These are phyloP conservation scores for Sthenelais limicola DNA, from an alignment of 2,888 invertebrate genomes.

Conservation along the genomic window DNA sequence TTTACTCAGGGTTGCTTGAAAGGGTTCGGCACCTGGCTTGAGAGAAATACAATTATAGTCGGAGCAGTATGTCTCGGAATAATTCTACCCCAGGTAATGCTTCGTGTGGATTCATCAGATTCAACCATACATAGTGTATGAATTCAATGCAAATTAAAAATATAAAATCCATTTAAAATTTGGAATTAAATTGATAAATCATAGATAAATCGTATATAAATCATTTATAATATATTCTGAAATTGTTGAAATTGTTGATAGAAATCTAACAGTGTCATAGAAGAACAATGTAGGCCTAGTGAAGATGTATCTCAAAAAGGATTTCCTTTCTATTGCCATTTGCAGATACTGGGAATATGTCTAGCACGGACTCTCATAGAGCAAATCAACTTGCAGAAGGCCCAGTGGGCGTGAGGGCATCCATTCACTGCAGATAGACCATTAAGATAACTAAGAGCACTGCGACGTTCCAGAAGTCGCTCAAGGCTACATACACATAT, in stretches of 20 bases:
- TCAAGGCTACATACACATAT: neutral
- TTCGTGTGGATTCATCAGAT: neutral
- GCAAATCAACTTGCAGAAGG: constrained; percentile 45
- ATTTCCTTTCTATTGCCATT: too few relatives aligned
- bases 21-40: constrained; percentile 65
- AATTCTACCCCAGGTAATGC: constrained; percentile 67
- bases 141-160: too few relatives aligned
- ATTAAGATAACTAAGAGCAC: too few relatives aligned
- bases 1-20: constrained; percentile 66
- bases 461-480: neutral
- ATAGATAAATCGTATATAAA: neutral
- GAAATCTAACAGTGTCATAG: too few relatives aligned
- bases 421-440: constrained; percentile 39
- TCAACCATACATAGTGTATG: too few relatives aligned
- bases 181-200: too few relatives aligned
- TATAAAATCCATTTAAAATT: too few relatives aligned
- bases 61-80: constrained; percentile 64
- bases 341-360: constrained; percentile 48
- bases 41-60: constrained; percentile 62
- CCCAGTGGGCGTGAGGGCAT: constrained; percentile 44
- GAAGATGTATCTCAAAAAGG: too few relatives aligned
- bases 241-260: too few relatives aligned
- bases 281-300: too few relatives aligned
- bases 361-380: constrained; percentile 45
- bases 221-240: too few relatives aligned